Base-by-base conservation (phyloP, 1,140 invertebrate species). In the Camponotus vicinus region DNA sequence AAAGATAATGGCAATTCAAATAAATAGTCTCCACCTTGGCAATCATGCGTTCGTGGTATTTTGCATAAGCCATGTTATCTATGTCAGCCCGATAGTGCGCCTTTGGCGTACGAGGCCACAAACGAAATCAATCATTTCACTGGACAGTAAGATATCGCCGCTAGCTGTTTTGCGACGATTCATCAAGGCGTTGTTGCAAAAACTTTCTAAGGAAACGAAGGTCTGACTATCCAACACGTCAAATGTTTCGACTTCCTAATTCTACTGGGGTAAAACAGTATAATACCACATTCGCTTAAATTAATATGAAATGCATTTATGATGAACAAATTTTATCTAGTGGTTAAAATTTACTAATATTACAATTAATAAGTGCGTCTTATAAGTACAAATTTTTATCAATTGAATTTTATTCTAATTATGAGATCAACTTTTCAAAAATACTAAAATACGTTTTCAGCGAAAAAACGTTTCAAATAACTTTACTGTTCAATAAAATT, bases 81-180 rank as follows among this genome's bases (percentile, higher is more conserved):
- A 75, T 73, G 84, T 82, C 64, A 67, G 84, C 9, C 57, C 32
- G 75, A 55, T 78, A 34, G 59, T 40, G 71, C 45, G 52, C 45
- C 52, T 57, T 70, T 21, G 69, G 32, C 40, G 9, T 42, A n/a
- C n/a, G 85, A 71, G 40, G 57, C n/a, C 42, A 27, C 27, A 42
- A 80, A 21, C 59, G 42, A 85, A 90, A 90, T 90, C 86, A 85
- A 90, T 90, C 89, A 90, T 88, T 71, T 82, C 49, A 42, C 32
- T 27, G 57, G 34, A 77, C 89, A 76, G 63, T 69, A 61, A 67
- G 61, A 70, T 89, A 90, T 49, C 11, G 75, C 52, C n/a, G 27
- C 57, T 15, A 11, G 55, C 2, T 83, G 79, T 78, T 85, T 85
- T 84, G 70, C 69, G 69, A 61, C 69, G 69, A 83, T 83, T 71